Evolutionary conservation across 2,113 vertebrate genomes (phyloP).

Genomic region (Hydropotes inermis): DNA sequence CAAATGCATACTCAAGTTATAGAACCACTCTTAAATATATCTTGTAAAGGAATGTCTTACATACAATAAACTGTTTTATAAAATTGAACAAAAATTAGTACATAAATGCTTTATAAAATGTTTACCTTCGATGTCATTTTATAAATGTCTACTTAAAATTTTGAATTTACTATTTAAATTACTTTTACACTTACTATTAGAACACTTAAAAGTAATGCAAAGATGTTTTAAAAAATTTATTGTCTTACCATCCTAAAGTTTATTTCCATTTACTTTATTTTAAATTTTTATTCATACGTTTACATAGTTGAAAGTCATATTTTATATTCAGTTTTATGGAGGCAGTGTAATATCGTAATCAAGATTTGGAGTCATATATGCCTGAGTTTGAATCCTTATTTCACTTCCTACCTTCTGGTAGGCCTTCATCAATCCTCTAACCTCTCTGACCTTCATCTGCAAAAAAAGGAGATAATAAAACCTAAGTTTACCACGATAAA

Average conservation of each 20-base stretch:
- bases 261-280: neutral
- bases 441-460: neutral
- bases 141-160: neutral
- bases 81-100: neutral
- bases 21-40: neutral
- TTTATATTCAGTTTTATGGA: neutral
- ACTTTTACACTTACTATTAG: constrained; percentile 6
- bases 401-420: neutral
- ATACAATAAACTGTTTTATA: neutral
- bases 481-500: neutral
- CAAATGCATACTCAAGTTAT: neutral
- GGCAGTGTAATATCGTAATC: neutral
- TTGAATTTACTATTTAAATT: constrained; percentile 23
- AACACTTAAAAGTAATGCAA: neutral
- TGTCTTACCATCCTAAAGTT: neutral
- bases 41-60: constrained; percentile 1
- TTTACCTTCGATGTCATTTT: neutral
- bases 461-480: neutral
- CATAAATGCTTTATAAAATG: neutral
- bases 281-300: neutral
- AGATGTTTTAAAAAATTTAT: neutral
- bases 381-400: neutral
- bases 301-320: neutral
- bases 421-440: neutral
- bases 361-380: neutral